Percentiles rank a stretch among this genome's conserved stretches.
Evolutionary conservation across 2,113 vertebrate species (phyloP).

Genomic region (Asarcornis scutulata): DNA sequence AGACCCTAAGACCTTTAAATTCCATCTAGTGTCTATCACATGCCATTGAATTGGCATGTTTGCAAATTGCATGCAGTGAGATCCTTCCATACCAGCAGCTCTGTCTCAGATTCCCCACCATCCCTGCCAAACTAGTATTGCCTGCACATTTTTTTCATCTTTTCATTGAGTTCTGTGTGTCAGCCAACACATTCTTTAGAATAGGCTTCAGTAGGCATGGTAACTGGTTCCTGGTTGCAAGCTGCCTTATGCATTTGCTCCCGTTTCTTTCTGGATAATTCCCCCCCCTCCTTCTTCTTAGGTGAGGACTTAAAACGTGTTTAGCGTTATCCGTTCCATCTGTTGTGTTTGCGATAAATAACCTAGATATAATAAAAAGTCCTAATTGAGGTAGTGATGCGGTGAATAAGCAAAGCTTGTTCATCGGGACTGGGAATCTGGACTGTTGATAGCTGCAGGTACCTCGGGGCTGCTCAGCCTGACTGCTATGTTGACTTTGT

Average conservation of each 20-base stretch:
- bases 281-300: constrained; percentile 1
- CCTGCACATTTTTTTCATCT: constrained; percentile 82
- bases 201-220: constrained; percentile 82
- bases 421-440: constrained; percentile 59
- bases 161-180: constrained; percentile 80
- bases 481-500: constrained; percentile 93
- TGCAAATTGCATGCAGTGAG: constrained; percentile 81
- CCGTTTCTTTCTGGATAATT: constrained; percentile 64
- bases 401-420: constrained; percentile 70
- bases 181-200: constrained; percentile 83
- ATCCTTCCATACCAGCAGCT: constrained; percentile 76
- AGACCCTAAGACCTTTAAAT: constrained; percentile 77
- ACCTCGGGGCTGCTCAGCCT: constrained; percentile 81
- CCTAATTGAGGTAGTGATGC: constrained; percentile 75
- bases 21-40: constrained; percentile 78
- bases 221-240: constrained; percentile 78
- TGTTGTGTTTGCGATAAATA: constrained; percentile 74
- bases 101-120: constrained; percentile 80
- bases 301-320: constrained; percentile 51
- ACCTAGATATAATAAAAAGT: constrained; percentile 60
- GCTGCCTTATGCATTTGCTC: constrained; percentile 71
- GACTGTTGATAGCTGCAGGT: constrained; percentile 82
- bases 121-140: constrained; percentile 76
- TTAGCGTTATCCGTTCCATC: constrained; percentile 77
- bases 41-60: constrained; percentile 80